Evolutionary conservation across 2,888 invertebrate species (phyloP), one percentile per base, ranked within the genome.

Genomic region (Papilio elwesi): DNA sequence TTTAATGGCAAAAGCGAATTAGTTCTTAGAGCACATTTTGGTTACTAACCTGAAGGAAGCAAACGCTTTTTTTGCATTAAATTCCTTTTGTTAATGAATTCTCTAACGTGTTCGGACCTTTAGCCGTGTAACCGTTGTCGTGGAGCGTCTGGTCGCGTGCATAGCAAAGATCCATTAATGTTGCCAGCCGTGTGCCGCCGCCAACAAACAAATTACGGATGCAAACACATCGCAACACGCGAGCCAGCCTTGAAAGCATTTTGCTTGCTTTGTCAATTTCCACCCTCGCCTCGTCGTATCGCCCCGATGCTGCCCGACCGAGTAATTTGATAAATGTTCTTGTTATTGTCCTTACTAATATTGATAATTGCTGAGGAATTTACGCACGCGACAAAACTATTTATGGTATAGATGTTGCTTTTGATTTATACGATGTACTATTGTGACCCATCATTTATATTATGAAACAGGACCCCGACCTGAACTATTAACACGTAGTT

Each of bases 171-270:
- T 92, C 89, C 92, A 92, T 93, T 92, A 92, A 91, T 90, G 91
- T 90, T 91, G 88, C 86, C 89, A 86, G 89, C 84, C 87, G 87
- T 87, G 86, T 87, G 90, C 87, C 87, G 90, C 90, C 90, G 88
- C 91, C 91, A 91, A 88, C 90, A 92, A 93, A 93, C 93, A 93
- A 93, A 93, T 93, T 93, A 93, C 89, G 82, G 91, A 93, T 92
- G 92, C 93, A 93, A 93, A 93, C 92, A 93, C 91, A 87, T 89
- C 86, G 86, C 87, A 88, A 87, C 93, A 93, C 93, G 93, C 93
- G 86, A 92, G 83, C 84, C 88, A 92, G 83, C 84, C 88, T 85
- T 90, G 89, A 91, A 91, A 92, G 91, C 89, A 87, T 92, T 91
- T 87, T 90, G 91, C 92, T 90, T 90, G 87, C 89, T 88, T 89